Base-by-base conservation (phyloP, 2,797 vertebrate species). In the Cygnus olor region DNA sequence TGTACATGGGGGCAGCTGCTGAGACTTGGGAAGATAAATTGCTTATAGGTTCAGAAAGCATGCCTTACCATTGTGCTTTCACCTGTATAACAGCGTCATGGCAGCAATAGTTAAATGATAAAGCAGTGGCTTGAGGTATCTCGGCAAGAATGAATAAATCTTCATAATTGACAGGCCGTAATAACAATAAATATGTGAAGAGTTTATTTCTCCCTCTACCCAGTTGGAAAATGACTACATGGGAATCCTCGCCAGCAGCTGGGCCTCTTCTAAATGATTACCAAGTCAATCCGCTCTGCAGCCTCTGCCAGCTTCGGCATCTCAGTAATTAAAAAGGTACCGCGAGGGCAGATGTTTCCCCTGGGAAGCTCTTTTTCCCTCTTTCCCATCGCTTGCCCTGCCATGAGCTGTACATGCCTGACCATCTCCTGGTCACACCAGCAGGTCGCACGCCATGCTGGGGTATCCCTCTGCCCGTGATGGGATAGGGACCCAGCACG, bases 301-400 rank as follows among this genome's bases (percentile, higher is more conserved):
- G 76, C 63, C 66, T 88, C 86, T 96, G 95, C 96, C 95, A 96
- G 93, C 85, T 93, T 84, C 90, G 93, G 90, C 76, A 94, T 95
- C 89, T 97, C 95, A 92, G 91, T 97, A 96, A 98, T 97, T 94
- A 88, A 95, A 94, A 96, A 93, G 89, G 71, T 71, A 74, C 86
- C 36, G 78, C 86, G 51, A 76, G 76, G 89, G 51, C 70, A 77
- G 63, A 82, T 86, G 80, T 80, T 94, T 91, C 66, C 72, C 65
- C 53, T 86, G 80, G 28, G 80, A 85, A 91, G 61, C 38, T 21
- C 71, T 86, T 88, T 77, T 51, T 30, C 72, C 66, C 49, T 84
- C 25, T 74, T 94, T 80, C 73, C 45, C 79, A 28, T 60, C 0
- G 0, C 79, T 93, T 90, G 58, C 85, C n/a, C 53, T 57, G 47